A percentile compares a stretch with the other conserved stretches of the same genome.
phyloP scores from a whole-genome alignment of 2,113 vertebrate genomes.

The Amazona guildingii region DNA sequence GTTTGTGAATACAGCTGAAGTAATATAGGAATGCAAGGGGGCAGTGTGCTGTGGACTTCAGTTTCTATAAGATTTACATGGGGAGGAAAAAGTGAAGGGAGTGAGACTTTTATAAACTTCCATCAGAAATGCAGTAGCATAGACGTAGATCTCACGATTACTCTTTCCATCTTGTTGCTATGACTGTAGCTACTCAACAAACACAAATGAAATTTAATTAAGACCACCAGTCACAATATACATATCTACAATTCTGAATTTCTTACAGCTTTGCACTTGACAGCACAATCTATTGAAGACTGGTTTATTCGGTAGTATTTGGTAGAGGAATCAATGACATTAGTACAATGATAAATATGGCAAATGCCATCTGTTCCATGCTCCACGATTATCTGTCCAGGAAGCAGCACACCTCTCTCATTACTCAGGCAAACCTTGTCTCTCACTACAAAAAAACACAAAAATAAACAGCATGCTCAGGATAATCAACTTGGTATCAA shows the following conservation, averaged over 20 bases:
- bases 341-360: conserved; percentile 82
- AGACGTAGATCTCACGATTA: not conserved
- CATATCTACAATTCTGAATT: not conserved
- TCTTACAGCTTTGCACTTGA: conserved; percentile 86
- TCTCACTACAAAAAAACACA: conserved; percentile 76
- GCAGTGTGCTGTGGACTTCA: not conserved
- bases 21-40: not conserved
- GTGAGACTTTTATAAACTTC: not conserved
- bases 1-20: not conserved
- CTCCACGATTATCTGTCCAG: conserved; percentile 90
- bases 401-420: conserved; percentile 85
- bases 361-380: conserved; percentile 83
- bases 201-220: not conserved
- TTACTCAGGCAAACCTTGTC: conserved; percentile 89
- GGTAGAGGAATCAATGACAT: conserved; percentile 78
- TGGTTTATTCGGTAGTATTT: conserved; percentile 85
- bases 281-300: conserved; percentile 83
- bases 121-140: not conserved
- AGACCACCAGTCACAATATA: not conserved
- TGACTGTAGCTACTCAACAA: not conserved
- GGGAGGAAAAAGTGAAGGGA: not conserved
- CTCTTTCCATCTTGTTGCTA: not conserved
- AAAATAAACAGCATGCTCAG: not conserved
- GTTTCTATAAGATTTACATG: not conserved
- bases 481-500: not conserved